These are phyloP conservation scores for Ailuropoda melanoleuca DNA, from an alignment of 2,113 vertebrate species.

Conservation along the genomic window DNA sequence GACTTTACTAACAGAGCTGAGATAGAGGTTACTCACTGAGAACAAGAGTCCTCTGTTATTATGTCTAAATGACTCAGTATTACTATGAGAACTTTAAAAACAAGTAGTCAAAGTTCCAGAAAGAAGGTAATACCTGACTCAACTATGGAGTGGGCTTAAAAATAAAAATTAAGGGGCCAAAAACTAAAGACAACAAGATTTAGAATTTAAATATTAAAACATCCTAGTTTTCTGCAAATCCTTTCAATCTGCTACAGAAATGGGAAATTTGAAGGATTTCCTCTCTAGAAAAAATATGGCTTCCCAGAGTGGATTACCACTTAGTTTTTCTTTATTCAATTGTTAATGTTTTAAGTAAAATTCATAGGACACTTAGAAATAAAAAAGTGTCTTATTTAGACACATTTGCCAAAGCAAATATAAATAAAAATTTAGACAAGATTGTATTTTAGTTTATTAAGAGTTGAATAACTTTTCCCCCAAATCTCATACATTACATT, in stretches of 20 bases:
- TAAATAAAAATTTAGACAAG: conserved; percentile 7
- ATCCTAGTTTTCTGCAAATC: neutral
- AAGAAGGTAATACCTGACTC: neutral
- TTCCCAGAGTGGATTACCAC: neutral
- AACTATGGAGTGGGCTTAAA: neutral
- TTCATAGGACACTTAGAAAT: neutral
- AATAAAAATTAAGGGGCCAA: neutral
- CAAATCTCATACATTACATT: neutral
- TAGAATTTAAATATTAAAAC: neutral
- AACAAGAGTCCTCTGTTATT: conserved; percentile 3
- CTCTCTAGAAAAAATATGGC: neutral
- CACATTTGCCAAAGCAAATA: conserved; percentile 32
- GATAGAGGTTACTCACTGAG: neutral
- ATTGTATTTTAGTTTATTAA: neutral
- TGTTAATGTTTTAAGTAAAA: conserved; percentile 55
- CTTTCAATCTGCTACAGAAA: neutral
- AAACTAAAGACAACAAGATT: conserved; percentile 1
- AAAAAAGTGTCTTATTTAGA: neutral
- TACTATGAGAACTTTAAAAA: conserved; percentile 33
- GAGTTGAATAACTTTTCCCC: neutral
- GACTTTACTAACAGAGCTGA: neutral
- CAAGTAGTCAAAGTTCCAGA: neutral
- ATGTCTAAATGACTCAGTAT: neutral
- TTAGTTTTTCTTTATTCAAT: conserved; percentile 21
- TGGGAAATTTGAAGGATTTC: neutral